Percentiles rank a stretch among this genome's conserved stretches.
Evolutionary conservation across 1,140 invertebrate species (phyloP).

Genomic region (Eumaeus atala): DNA sequence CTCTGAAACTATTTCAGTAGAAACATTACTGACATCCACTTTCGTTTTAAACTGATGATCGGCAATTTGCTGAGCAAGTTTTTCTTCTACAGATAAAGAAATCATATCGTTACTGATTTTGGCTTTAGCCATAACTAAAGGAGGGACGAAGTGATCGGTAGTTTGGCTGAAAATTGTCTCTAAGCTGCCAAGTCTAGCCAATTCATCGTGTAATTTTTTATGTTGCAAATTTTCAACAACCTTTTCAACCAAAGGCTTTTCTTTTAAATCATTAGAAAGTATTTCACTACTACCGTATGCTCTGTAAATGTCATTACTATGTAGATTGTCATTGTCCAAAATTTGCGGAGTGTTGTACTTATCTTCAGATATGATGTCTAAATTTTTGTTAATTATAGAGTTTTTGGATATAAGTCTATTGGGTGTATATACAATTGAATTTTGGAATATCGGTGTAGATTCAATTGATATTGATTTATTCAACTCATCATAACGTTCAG

Average conservation of each 20-base stretch:
- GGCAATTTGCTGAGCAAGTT: conserved; percentile 60
- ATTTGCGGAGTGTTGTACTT: conserved; percentile 42
- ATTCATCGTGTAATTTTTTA: conserved; percentile 56
- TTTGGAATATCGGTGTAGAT: conserved; percentile 25
- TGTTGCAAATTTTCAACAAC: conserved; percentile 56
- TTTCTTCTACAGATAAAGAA: conserved; percentile 65
- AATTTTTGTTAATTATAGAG: conserved; percentile 17
- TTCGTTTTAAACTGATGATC: conserved; percentile 39
- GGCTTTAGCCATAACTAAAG: conserved; percentile 71
- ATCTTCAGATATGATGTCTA: conserved; percentile 27
- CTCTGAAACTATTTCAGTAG: conserved; percentile 17
- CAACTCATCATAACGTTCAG: conserved; percentile 40
- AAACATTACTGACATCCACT: conserved; percentile 27
- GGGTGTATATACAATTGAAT: conserved; percentile 16
- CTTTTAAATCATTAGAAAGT: conserved; percentile 33
- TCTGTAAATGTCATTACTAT: conserved; percentile 52
- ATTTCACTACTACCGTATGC: conserved; percentile 34
- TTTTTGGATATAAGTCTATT: conserved; percentile 27
- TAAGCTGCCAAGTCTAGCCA: conserved; percentile 52
- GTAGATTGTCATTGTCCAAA: conserved; percentile 42
- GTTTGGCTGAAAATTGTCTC: conserved; percentile 69
- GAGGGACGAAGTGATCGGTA: conserved; percentile 70
- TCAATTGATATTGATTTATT: conserved; percentile 32
- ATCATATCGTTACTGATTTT: conserved; percentile 71
- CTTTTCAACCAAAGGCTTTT: conserved; percentile 57